Conservation (phyloP, 2,797 vertebrate species). For the Alouatta caraya region DNA sequence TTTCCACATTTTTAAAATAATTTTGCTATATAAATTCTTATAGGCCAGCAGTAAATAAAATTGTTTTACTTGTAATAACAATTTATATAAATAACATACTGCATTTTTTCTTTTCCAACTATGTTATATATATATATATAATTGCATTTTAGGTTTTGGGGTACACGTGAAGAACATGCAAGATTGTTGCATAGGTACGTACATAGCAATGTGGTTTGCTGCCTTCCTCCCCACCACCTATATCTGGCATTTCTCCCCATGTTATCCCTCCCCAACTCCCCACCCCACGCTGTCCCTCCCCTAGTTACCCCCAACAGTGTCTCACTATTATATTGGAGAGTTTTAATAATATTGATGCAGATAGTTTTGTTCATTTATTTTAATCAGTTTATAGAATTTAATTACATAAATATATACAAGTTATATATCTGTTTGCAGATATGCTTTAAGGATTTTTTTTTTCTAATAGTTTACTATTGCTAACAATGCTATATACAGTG, state of each 20-base stretch:
- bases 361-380: background rate
- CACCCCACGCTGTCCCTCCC: too few relatives aligned
- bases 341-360: background rate
- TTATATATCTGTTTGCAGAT: background rate
- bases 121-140: background rate
- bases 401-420: background rate
- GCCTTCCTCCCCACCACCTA: too few relatives aligned
- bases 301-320: too few relatives aligned
- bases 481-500: background rate
- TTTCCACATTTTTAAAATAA: background rate
- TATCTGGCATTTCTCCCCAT: too few relatives aligned
- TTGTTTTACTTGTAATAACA: background rate
- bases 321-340: background rate
- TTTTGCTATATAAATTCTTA: background rate
- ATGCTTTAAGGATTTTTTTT: background rate
- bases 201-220: too few relatives aligned
- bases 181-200: too few relatives aligned
- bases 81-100: background rate
- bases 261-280: too few relatives aligned
- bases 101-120: background rate
- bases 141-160: too few relatives aligned
- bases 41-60: background rate
- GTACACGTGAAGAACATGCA: too few relatives aligned
- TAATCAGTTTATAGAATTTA: background rate
- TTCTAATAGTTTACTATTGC: background rate